Evolutionary conservation across 2,113 vertebrate genomes (phyloP), one percentile per base, ranked within the genome.

Genomic region (Myiopsitta monachus): DNA sequence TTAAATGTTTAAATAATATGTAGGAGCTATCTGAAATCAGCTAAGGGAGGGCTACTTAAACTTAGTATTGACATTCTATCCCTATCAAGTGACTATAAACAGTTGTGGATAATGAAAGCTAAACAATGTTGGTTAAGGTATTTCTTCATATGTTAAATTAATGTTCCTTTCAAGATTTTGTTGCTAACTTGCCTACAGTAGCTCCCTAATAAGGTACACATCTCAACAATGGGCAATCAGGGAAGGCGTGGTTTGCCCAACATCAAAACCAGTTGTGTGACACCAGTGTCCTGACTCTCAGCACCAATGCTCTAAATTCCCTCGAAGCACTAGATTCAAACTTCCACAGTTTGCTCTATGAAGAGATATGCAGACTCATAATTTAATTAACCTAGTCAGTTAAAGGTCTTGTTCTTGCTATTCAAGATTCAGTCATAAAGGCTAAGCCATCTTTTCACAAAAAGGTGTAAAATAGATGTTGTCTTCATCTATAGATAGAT

Each of bases 1-100:
- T 66, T 51, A 96, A 97, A 95, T 22, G 59, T 96, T 96, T 87
- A 92, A 95, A 95, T 85, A 92, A 87, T 94, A 76, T 87, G 93
- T 92, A 91, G 88, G 52, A 78, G 33, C 63, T 83, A 43, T 70
- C 30, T 4, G 92, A 70, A 92, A 88, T 94, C 91, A 90, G 67
- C 47, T 67, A 81, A 85, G 96, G 18, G 11, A 31, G 76, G 46
- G 66, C 77, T 92, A 94, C 59, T 70, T 83, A 94, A 90, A 92
- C 51, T 89, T 90, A 79, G 73, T 72, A 87, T 82, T 94, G 73
- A 83, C 46, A 55, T 89, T 84, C 70, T 96, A 30, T 90, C 44
- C 81, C 67, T 75, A 90, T 21, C 18, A 64, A 78, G 39, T 72
- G 67, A 61, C 75, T 88, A 30, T 41, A 43, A 33, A 59, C 9